Percentiles rank a stretch among this genome's conserved stretches.
These are phyloP conservation scores for Cheirogaleus major DNA, from an alignment of 2,797 vertebrate genomes.

Conservation along the genomic window DNA sequence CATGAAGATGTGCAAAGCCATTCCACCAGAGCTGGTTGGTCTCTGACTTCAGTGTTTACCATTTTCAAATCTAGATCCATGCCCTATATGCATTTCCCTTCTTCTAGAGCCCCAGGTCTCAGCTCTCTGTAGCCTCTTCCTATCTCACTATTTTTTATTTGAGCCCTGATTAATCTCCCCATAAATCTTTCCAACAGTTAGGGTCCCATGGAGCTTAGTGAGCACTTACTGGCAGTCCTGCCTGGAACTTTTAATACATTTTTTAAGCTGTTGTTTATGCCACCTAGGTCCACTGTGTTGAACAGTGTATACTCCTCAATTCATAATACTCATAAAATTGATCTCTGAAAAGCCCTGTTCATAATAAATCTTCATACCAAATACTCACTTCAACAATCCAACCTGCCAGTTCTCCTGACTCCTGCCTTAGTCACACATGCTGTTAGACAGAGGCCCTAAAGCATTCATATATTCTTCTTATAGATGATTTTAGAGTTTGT, in stretches of 20 bases:
- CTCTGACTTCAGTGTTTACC: not conserved
- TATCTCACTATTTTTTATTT: not conserved
- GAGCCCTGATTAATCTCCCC: not conserved
- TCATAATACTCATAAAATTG: not conserved
- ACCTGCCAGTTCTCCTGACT: not conserved
- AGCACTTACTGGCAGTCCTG: not conserved
- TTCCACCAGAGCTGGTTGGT: not conserved
- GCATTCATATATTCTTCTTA: not conserved
- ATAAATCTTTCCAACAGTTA: not conserved
- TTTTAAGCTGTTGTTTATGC: not conserved
- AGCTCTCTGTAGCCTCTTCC: not conserved
- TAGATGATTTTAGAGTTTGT: not conserved
- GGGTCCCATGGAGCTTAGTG: not conserved
- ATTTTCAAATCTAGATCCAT: not conserved
- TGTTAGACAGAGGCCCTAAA: not conserved
- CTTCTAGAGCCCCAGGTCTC: not conserved
- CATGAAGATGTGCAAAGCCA: not conserved
- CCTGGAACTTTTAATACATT: not conserved
- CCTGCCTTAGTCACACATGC: not conserved
- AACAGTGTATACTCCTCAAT: not conserved
- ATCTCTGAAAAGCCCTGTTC: not conserved
- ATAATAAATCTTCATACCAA: not conserved
- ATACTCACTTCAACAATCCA: not conserved
- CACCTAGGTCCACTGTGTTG: not conserved
- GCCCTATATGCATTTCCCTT: not conserved